A percentile compares a stretch with the other conserved stretches of the same genome.
Conservation (phyloP, 2,888 invertebrate genomes). For the Charanyca ferruginea region DNA sequence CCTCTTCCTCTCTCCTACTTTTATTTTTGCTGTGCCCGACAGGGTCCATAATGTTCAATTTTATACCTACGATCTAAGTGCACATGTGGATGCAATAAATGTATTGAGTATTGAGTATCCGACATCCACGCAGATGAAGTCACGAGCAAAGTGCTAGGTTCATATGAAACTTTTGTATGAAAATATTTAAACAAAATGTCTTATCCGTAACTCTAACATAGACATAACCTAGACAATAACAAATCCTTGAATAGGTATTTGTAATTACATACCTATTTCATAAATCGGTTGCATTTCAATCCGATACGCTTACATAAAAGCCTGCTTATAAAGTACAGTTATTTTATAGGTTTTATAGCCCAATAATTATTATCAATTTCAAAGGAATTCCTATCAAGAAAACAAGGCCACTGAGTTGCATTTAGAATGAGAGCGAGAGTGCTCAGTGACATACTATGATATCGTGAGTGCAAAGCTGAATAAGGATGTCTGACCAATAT, state of each 20-base stretch:
- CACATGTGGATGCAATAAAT: no score
- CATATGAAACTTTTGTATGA: no score
- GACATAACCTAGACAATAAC: no score
- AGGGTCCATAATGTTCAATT: no score
- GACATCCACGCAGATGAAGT: no score
- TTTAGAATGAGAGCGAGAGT: slow-evolving; percentile 28
- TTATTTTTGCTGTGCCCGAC: no score
- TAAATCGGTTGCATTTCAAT: slow-evolving; percentile 9
- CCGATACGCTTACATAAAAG: slow-evolving; percentile 25
- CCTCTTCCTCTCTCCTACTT: no score
- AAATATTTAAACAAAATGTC: neutral
- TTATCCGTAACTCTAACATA: neutral
- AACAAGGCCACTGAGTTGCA: slow-evolving; percentile 34
- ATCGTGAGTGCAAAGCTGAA: neutral
- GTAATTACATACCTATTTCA: slow-evolving; percentile 11
- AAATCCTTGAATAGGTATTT: neutral
- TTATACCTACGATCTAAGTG: no score
- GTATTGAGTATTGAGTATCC: no score
- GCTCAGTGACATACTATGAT: neutral
- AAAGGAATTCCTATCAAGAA: slow-evolving; percentile 44
- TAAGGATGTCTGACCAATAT: no score
- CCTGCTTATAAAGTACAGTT: slow-evolving; percentile 14
- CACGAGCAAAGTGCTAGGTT: no score
- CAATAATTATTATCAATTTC: slow-evolving; percentile 38
- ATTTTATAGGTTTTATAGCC: slow-evolving; percentile 44